phyloP scores from a whole-genome alignment of 2,797 vertebrate species.

The Semaprochilodus insignis region DNA sequence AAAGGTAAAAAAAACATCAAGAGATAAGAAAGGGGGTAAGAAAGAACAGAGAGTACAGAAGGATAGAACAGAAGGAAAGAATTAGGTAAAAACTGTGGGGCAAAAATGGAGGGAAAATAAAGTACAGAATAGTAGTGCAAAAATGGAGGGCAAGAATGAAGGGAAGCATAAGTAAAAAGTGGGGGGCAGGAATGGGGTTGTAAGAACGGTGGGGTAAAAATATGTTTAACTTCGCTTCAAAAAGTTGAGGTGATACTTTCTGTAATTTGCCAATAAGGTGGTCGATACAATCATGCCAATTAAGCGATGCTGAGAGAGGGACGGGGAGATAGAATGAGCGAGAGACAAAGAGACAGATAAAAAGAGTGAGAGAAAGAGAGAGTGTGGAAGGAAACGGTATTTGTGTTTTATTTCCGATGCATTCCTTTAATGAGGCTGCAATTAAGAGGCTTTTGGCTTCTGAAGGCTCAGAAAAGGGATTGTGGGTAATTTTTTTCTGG shows the following conservation, averaged over 20 bases:
- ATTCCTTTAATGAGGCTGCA: conserved; percentile 63
- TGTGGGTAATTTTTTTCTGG: conserved; percentile 54
- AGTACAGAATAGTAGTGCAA: no score
- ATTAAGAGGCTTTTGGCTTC: conserved; percentile 56
- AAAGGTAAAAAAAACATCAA: not conserved
- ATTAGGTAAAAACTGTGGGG: not conserved
- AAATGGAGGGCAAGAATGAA: no score
- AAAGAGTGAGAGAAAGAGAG: not conserved
- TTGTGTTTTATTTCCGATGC: conserved; percentile 41
- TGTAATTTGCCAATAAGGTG: not conserved
- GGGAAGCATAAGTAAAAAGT: no score
- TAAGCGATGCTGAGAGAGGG: no score
- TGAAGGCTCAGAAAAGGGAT: conserved; percentile 43
- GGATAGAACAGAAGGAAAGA: not conserved
- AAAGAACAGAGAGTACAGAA: not conserved
- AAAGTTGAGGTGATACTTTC: not conserved
- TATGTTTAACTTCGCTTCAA: not conserved
- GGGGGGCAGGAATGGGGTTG: no score
- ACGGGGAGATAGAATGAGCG: no score
- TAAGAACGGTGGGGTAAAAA: not conserved
- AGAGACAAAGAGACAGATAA: no score
- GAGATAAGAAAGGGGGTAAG: not conserved
- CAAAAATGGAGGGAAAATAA: not conserved
- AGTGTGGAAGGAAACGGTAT: not conserved
- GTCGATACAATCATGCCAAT: not conserved